A percentile compares a stretch with the other conserved stretches of the same genome.
phyloP scores from a whole-genome alignment of 2,797 vertebrate species.

The Thripadectes ignobilis region DNA sequence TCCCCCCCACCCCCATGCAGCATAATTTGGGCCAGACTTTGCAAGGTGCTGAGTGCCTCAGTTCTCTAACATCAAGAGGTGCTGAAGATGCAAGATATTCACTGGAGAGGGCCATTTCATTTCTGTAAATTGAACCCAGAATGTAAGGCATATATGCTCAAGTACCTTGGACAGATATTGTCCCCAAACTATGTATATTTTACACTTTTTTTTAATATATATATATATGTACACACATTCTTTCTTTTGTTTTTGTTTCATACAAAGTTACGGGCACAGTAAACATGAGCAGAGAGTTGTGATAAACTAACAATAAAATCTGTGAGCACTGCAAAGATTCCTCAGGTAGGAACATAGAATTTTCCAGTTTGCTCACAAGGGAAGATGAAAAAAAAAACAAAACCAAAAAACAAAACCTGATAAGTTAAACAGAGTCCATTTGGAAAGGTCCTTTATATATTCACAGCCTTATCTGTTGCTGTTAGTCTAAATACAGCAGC shows the following conservation, averaged over 20 bases:
- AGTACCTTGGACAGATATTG: constrained; percentile 63
- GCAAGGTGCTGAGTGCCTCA: constrained; percentile 62
- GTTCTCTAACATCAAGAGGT: constrained; percentile 32
- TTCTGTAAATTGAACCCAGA: constrained; percentile 44
- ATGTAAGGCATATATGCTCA: constrained; percentile 71
- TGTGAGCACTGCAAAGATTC: constrained; percentile 33
- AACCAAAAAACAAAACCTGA: not conserved
- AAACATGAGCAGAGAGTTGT: constrained; percentile 35
- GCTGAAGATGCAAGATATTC: constrained; percentile 34
- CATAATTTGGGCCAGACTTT: constrained; percentile 54
- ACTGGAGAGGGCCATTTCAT: not conserved
- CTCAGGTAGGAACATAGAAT: constrained; percentile 9
- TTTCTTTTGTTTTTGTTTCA: not conserved
- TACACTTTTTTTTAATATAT: not conserved
- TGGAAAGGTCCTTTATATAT: constrained; percentile 56
- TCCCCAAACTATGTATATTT: constrained; percentile 58
- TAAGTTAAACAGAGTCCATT: constrained; percentile 29
- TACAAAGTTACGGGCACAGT: constrained; percentile 56
- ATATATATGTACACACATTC: not conserved
- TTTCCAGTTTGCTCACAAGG: constrained; percentile 52
- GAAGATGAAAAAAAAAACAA: not conserved
- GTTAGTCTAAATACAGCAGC: constrained; percentile 67
- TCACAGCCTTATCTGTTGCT: constrained; percentile 65
- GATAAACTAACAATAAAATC: constrained; percentile 48
- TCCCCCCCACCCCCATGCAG: not conserved